phyloP scores from a whole-genome alignment of 1,140 invertebrate species.

The Atta texana region DNA sequence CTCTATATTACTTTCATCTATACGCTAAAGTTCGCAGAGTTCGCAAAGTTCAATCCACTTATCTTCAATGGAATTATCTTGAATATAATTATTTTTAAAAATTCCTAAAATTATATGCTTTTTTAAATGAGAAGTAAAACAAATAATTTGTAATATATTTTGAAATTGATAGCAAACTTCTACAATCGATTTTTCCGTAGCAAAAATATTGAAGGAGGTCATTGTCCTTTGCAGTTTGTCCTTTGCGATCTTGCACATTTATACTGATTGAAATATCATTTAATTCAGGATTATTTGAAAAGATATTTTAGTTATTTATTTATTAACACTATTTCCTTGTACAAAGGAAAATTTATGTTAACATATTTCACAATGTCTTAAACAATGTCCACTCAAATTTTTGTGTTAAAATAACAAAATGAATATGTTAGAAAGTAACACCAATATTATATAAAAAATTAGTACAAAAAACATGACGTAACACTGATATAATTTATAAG shows the following conservation, averaged over 20 bases:
- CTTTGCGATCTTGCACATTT: not conserved
- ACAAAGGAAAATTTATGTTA: no score
- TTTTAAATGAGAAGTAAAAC: not conserved
- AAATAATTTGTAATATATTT: conserved; percentile 3
- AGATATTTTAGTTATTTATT: not conserved
- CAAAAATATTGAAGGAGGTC: not conserved
- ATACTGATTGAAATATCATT: not conserved
- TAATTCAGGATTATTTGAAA: not conserved
- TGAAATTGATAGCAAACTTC: not conserved
- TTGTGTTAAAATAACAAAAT: no score
- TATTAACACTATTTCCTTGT: not conserved
- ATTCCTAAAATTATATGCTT: not conserved
- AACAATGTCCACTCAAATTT: no score
- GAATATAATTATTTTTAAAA: not conserved
- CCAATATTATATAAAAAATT: no score
- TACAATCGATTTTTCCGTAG: not conserved
- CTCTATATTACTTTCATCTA: not conserved
- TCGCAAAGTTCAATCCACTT: not conserved
- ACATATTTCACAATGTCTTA: no score
- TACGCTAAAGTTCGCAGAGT: not conserved
- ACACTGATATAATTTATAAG: no score
- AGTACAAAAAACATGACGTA: no score
- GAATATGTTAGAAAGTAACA: no score
- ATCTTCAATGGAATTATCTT: not conserved
- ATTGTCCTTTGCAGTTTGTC: not conserved